These are phyloP conservation scores for Cairina moschata DNA, from an alignment of 2,113 vertebrate genomes.

Conservation along the genomic window DNA sequence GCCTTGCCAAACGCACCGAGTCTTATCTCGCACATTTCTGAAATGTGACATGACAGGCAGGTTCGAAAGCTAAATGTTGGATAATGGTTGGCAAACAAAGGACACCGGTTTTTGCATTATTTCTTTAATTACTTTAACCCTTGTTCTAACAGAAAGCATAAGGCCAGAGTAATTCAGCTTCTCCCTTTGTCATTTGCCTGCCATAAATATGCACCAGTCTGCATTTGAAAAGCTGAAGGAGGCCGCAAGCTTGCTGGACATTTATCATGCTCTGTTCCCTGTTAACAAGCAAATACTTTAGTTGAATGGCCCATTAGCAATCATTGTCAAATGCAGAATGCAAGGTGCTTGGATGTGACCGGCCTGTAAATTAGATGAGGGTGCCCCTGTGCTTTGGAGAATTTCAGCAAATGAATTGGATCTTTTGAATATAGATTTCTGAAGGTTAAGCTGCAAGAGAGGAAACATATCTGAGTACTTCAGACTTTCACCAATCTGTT, in stretches of 20 bases:
- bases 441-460: conserved; percentile 56
- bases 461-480: conserved; percentile 15
- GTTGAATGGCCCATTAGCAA: conserved; percentile 84
- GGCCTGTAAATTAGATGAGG: conserved; percentile 76
- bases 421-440: conserved; percentile 58
- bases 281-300: conserved; percentile 85
- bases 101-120: conserved; percentile 71
- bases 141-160: conserved; percentile 74
- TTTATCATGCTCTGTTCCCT: conserved; percentile 82
- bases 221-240: conserved; percentile 81
- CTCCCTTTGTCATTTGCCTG: conserved; percentile 79
- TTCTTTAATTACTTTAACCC: conserved; percentile 85
- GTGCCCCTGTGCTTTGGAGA: conserved; percentile 57
- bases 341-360: conserved; percentile 82
- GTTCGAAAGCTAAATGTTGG: conserved; percentile 58
- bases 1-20: not conserved
- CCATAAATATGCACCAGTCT: conserved; percentile 82
- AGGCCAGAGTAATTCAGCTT: conserved; percentile 79
- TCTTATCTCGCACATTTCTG: conserved; percentile 25
- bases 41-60: conserved; percentile 61
- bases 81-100: conserved; percentile 71
- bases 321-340: conserved; percentile 82
- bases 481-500: conserved; percentile 30
- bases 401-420: conserved; percentile 58
- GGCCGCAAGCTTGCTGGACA: conserved; percentile 81